These are phyloP conservation scores for Aphelinus certus DNA, from an alignment of 1,140 invertebrate genomes.

Conservation along the genomic window DNA sequence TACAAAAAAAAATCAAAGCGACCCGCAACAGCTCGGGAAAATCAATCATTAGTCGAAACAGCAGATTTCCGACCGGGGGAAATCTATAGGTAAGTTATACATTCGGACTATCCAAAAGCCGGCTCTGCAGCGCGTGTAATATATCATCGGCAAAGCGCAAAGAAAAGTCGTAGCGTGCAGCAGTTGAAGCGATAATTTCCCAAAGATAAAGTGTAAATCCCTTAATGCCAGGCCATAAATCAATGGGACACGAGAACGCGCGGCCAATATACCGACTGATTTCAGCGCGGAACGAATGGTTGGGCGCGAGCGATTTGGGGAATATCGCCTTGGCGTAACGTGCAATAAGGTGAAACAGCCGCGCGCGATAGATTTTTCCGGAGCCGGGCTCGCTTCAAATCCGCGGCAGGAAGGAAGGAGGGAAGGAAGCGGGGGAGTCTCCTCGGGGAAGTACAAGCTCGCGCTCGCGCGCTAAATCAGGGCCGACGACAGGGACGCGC, in stretches of 20 bases:
- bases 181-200: slow-evolving; percentile 3
- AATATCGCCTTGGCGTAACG: slow-evolving; percentile 1
- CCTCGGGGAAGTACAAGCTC: slow-evolving; percentile 1
- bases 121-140: too few relatives aligned
- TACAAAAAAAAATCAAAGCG: too few relatives aligned
- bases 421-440: neutral
- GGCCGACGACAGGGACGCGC: slow-evolving; percentile 44
- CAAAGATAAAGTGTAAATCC: slow-evolving; percentile 26
- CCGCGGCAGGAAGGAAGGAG: neutral
- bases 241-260: neutral
- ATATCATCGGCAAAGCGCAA: neutral
- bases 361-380: too few relatives aligned
- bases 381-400: too few relatives aligned
- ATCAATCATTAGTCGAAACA: neutral
- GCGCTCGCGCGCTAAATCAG: slow-evolving; percentile 53
- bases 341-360: too few relatives aligned
- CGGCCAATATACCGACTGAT: neutral
- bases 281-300: neutral
- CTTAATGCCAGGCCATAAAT: slow-evolving; percentile 21
- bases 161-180: neutral
- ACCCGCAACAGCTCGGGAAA: neutral
- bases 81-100: too few relatives aligned
- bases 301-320: neutral
- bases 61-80: neutral
- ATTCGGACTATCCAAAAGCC: too few relatives aligned